phyloP scores from a whole-genome alignment of 2,888 invertebrate genomes.

The Heteropelma amictum region DNA sequence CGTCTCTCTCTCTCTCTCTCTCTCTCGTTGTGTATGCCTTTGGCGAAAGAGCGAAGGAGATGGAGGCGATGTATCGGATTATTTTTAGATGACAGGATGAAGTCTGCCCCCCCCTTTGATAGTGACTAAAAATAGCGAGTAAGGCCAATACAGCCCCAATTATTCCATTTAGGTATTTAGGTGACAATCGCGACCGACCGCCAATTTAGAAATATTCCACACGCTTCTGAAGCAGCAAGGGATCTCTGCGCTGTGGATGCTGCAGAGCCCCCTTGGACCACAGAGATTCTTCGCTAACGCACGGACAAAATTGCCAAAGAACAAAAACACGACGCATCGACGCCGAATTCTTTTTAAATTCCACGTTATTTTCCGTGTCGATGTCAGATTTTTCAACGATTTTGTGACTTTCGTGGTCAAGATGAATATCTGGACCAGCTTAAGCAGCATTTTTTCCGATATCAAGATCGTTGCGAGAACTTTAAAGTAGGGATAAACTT shows the following conservation, averaged over 20 bases:
- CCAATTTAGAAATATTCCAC: conserved; percentile 76
- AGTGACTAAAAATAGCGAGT: conserved; percentile 74
- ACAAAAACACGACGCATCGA: too few relatives aligned
- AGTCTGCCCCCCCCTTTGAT: conserved; percentile 71
- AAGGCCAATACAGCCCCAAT: conserved; percentile 76
- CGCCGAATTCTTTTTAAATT: too few relatives aligned
- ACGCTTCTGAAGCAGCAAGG: conserved; percentile 58
- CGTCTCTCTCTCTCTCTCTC: too few relatives aligned
- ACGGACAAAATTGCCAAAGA: background rate
- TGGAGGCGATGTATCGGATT: conserved; percentile 62
- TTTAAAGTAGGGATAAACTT: too few relatives aligned
- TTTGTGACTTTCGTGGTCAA: too few relatives aligned
- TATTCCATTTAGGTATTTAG: conserved; percentile 77
- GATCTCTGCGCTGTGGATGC: conserved; percentile 2
- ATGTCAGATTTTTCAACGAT: too few relatives aligned
- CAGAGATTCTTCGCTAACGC: background rate
- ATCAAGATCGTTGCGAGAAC: too few relatives aligned
- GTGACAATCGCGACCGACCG: conserved; percentile 76
- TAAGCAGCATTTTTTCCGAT: too few relatives aligned
- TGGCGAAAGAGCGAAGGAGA: background rate
- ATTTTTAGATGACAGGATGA: conserved; percentile 75
- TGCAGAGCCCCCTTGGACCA: conserved; percentile 1
- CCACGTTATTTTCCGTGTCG: too few relatives aligned
- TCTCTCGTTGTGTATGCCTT: conserved; percentile 10
- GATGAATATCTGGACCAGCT: too few relatives aligned